Percentiles rank a stretch among this genome's conserved stretches.
These are phyloP conservation scores for Charaxes varanes DNA, from an alignment of 1,140 invertebrate genomes.

Conservation along the genomic window DNA sequence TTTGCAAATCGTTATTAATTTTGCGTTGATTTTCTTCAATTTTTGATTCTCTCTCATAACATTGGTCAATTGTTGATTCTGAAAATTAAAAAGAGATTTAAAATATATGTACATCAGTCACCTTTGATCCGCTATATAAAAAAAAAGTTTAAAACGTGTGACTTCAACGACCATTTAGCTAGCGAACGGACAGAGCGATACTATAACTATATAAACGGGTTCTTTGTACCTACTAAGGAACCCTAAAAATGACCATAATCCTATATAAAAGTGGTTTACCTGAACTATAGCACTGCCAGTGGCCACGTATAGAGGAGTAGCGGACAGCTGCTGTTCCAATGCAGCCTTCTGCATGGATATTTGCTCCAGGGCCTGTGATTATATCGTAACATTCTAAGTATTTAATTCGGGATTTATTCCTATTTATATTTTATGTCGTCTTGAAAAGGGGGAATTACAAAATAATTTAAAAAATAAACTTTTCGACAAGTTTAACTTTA, in stretches of 20 bases:
- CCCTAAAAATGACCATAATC: not conserved
- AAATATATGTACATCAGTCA: not conserved
- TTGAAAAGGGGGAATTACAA: too few species aligned
- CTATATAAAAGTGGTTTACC: slow-evolving; percentile 23
- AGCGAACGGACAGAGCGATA: too few species aligned
- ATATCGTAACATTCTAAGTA: too few species aligned
- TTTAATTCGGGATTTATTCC: too few species aligned
- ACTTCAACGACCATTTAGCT: too few species aligned
- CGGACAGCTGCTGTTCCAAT: slow-evolving; percentile 38
- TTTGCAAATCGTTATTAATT: slow-evolving; percentile 47
- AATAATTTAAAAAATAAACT: too few species aligned
- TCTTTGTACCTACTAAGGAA: not conserved
- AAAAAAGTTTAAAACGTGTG: too few species aligned
- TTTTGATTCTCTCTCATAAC: slow-evolving; percentile 63
- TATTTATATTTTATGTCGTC: too few species aligned
- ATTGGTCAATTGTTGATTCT: slow-evolving; percentile 61
- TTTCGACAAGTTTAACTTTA: too few species aligned
- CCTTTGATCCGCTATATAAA: too few species aligned
- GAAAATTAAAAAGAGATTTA: slow-evolving; percentile 13
- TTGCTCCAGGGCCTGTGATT: slow-evolving; percentile 42
- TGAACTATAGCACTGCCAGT: slow-evolving; percentile 64
- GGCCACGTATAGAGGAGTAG: slow-evolving; percentile 34
- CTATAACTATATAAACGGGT: not conserved
- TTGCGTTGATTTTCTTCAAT: slow-evolving; percentile 56
- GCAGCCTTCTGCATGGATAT: slow-evolving; percentile 36